A percentile compares a stretch with the other conserved stretches of the same genome.
Evolutionary conservation across 2,888 invertebrate species (phyloP).

Genomic region (Phania funesta): DNA sequence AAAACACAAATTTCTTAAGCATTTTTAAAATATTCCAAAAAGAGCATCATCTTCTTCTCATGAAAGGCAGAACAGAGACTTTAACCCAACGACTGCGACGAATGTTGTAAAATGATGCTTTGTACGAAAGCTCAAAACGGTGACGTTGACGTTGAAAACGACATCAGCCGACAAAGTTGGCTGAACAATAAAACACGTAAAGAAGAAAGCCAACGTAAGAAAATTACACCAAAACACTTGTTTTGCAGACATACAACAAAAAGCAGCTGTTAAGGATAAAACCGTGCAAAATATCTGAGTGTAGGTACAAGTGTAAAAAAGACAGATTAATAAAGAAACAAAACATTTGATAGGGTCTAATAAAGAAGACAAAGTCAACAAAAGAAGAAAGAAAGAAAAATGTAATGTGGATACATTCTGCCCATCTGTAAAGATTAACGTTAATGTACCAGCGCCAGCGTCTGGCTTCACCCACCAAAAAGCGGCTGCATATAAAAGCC

Average conservation of each 20-base stretch:
- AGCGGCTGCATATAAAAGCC: constrained; percentile 68
- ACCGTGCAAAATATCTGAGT: not conserved
- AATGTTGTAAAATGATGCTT: constrained; percentile 3
- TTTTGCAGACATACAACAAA: constrained; percentile 47
- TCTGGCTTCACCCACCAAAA: constrained; percentile 67
- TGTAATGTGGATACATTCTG: constrained; percentile 43
- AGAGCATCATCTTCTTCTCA: constrained; percentile 40
- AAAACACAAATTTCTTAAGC: not conserved
- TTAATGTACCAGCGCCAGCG: constrained; percentile 40
- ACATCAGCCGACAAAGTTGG: not conserved
- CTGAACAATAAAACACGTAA: not conserved
- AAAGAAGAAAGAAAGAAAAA: constrained; percentile 26
- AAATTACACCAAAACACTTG: constrained; percentile 48
- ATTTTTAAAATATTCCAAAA: not conserved
- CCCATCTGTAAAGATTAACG: constrained; percentile 58
- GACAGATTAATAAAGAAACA: not conserved
- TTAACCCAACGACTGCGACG: constrained; percentile 48
- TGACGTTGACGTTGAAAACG: constrained; percentile 2
- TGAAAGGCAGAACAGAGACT: constrained; percentile 40
- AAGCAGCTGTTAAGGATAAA: constrained; percentile 17
- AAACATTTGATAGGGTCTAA: not conserved
- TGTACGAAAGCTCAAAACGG: constrained; percentile 10
- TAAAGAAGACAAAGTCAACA: constrained; percentile 16
- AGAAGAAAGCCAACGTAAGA: constrained; percentile 13
- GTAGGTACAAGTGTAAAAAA: not conserved